Base-by-base conservation (phyloP, 92 coral and sea anemone species). In the Phenganax subtilis region DNA sequence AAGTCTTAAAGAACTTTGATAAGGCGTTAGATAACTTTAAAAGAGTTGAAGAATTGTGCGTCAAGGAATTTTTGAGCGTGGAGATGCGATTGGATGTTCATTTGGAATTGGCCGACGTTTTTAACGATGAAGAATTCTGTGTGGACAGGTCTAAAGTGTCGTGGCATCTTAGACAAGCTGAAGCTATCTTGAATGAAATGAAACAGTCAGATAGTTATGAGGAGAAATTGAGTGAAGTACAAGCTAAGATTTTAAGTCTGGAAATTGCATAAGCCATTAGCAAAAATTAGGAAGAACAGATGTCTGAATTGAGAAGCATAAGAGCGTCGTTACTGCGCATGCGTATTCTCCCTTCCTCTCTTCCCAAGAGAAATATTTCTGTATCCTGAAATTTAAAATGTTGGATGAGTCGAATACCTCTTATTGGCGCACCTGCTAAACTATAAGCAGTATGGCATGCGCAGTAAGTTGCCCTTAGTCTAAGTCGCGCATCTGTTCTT, bases 171-270 rank as follows among this genome's bases (percentile, higher is more conserved):
- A 30, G 55, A 12, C 47, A 56, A 75, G 80, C 66, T 17, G 64
- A 54, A 75, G 64, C 65, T 27, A 75, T 75, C 65, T 58, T 75
- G 12, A 75, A 25, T n/a, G 51, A 51, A 75, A 54, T 75, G 2
- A 56, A 75, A 54, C 53, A 55, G 57, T 20, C 80, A 3, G 67
- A 56, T 7, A 57, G 8, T 5, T 9, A 75, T 9, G 80, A 75
- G 16, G 67, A 75, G 54, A 29, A 10, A 7, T 29, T 75, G 12
- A 75, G 1, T 56, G 80, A 75, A 55, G 51, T 75, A 55, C 77
- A 73, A 55, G 77, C 77, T 12, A 73, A 73, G 61, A 73, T 73
- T 28, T 15, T 73, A 9, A 73, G 61, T 31, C 58, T 73, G n/a
- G 11, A 72, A 54, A 72, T 72, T 29, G 10, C 72, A 66, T 66